These are phyloP conservation scores for Graptemys geographica DNA, from an alignment of 2,797 vertebrate genomes.

Conservation along the genomic window DNA sequence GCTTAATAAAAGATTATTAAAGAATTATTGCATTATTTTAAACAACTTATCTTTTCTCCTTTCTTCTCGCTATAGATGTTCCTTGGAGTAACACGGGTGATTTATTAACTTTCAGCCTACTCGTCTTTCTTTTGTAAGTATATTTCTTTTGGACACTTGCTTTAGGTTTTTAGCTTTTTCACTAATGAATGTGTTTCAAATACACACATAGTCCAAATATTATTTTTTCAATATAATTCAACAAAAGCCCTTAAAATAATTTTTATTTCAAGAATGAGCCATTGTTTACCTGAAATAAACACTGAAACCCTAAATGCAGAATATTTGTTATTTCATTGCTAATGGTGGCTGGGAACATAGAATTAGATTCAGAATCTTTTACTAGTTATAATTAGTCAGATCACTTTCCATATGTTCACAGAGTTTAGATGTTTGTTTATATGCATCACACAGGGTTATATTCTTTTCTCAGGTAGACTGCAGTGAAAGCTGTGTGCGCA, in stretches of 20 bases:
- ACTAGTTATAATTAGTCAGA: fast-evolving
- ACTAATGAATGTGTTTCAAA: not conserved
- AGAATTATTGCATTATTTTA: not conserved
- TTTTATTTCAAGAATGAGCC: not conserved
- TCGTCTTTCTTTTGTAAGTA: not conserved
- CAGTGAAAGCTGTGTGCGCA: not conserved
- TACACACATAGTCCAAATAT: not conserved
- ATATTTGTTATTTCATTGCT: not conserved
- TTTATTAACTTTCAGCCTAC: not conserved
- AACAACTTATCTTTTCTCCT: not conserved
- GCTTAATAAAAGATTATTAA: not conserved
- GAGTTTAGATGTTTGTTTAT: not conserved
- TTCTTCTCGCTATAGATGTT: not conserved
- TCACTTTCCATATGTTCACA: not conserved
- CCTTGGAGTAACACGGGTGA: not conserved
- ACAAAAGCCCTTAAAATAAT: not conserved
- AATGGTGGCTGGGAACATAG: fast-evolving
- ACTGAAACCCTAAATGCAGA: not conserved
- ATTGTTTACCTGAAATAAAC: not conserved
- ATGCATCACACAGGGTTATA: not conserved
- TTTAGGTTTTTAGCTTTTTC: not conserved
- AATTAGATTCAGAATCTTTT: not conserved
- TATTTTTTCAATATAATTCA: not conserved
- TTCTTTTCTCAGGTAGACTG: not conserved
- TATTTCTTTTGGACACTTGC: not conserved